Evolutionary conservation across 2,113 vertebrate genomes (phyloP), one percentile per base, ranked within the genome.

Genomic region (Gambusia affinis): DNA sequence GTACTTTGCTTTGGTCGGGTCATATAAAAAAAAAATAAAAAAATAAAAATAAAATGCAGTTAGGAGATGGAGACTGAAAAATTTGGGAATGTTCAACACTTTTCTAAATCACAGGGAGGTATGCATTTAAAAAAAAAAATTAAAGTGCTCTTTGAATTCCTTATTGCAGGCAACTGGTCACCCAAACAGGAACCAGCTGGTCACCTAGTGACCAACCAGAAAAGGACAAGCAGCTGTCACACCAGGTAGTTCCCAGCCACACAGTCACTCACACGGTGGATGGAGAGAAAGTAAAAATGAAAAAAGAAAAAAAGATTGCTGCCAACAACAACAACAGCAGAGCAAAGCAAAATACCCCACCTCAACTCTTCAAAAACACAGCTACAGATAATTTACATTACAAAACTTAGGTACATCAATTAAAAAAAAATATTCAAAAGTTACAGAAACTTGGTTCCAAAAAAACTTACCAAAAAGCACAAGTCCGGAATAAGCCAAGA

Each of bases 401-500:
- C 83, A 85, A 70, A 93, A 93, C 85, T 76, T 47, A 75, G 61
- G 79, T 75, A 69, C 75, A 60, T 78, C 28, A 92, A 92, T 75
- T 83, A 67, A 91, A 84, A 66, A 42, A 30, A 42, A 30, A 37
- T 12, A 3, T 0, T 29, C 60, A 44, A 28, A 72, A 72, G 60
- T 82, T 83, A 88, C 64, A 85, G 76, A 84, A 93, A 93, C 86
- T 87, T 82, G 85, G 68, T 84, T 87, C 90, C 89, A 92, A 88
- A 92, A 88, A 78, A 97, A 99, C 97, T 99, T 99, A 99, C 98
- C 98, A 99, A 98, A 93, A 97, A 98, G 97, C 96, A 99, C 95
- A 94, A 97, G 97, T 98, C 98, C 97, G 97, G 96, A 95, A 97
- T 92, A 97, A 97, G 97, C 96, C 97, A 97, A 95, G 98, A 96